Evolutionary conservation across 2,888 invertebrate species (phyloP), one percentile per base, ranked within the genome.

Genomic region (Cabera pusaria): DNA sequence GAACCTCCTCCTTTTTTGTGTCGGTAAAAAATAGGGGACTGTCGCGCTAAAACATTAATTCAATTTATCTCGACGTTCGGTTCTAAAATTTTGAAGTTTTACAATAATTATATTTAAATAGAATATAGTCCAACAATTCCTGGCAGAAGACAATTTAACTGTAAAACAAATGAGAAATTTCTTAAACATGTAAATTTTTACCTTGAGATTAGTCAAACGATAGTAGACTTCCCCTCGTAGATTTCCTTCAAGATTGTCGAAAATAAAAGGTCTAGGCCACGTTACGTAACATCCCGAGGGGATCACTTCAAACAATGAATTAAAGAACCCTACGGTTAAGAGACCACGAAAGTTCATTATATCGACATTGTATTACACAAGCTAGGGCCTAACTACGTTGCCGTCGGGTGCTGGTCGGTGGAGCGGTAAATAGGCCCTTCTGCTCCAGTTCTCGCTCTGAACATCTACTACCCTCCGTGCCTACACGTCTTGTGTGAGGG

Each of bases 341-440:
- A 27, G 24, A 31, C 21, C 41, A 26, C 22, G 31, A 16, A 71
- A 67, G 59, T 68, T 64, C 57, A 72, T 75, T 67, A 74, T 59
- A 64, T 51, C 61, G 49, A 50, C 56, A 65, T 69, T 67, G 72
- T 64, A 64, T 51, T 64, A 57, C 57, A 58, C 50, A 58, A 8
- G 14, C 53, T 46, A 35, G 61, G 55, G 56, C 51, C 59, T 76
- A 74, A 74, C 73, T 73, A 71, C 73, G 69, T 73, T 72, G 70
- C n/a, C n/a, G n/a, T n/a, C n/a, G 61, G 63, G 61, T 58, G 64
- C 59, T 71, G 65, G 74, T 64, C 80, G 76, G 71, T 84, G 78
- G 72, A 73, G 71, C 81, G 83, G 64, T 47, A 78, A 84, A 85
- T 81, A 69, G 78, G 79, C 74, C 71, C 77, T 86, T 85, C 84